These are phyloP conservation scores for Artemia sinica DNA, from an alignment of 2,888 invertebrate genomes.

Conservation along the genomic window DNA sequence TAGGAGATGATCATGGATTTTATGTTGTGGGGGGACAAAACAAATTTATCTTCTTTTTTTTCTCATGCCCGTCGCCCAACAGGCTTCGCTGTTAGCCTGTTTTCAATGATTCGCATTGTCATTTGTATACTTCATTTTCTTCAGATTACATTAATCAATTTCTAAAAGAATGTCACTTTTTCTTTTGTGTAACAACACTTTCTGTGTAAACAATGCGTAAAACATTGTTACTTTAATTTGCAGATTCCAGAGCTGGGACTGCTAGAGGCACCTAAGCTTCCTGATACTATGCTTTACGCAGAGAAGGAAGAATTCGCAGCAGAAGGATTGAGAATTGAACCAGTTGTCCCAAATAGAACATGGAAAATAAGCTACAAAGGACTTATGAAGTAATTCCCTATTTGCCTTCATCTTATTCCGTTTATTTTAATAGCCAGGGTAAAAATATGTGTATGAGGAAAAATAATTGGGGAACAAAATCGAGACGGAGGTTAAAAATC, in stretches of 20 bases:
- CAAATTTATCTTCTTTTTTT: too few species aligned
- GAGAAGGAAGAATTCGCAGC: constrained; percentile 44
- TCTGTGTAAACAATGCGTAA: neutral
- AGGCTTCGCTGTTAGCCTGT: too few species aligned
- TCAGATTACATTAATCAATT: too few species aligned
- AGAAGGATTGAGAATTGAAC: constrained; percentile 48
- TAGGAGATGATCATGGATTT: too few species aligned
- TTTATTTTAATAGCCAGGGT: too few species aligned
- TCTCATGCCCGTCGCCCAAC: too few species aligned
- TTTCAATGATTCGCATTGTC: too few species aligned
- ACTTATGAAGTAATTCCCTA: constrained; percentile 38
- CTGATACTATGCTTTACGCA: constrained; percentile 48
- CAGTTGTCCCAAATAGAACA: constrained; percentile 50
- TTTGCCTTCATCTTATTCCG: too few species aligned
- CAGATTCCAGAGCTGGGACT: constrained; percentile 51
- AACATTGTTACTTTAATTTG: constrained; percentile 22
- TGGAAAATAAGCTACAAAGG: constrained; percentile 55
- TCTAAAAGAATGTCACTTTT: neutral
- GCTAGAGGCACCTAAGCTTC: constrained; percentile 47
- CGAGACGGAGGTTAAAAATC: too few species aligned
- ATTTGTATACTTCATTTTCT: neutral
- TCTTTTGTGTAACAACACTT: neutral
- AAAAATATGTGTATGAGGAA: too few species aligned
- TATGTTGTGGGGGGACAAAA: too few species aligned
- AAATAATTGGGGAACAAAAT: too few species aligned